Conservation (phyloP, 2,113 vertebrate genomes). For the Clarias magur region DNA sequence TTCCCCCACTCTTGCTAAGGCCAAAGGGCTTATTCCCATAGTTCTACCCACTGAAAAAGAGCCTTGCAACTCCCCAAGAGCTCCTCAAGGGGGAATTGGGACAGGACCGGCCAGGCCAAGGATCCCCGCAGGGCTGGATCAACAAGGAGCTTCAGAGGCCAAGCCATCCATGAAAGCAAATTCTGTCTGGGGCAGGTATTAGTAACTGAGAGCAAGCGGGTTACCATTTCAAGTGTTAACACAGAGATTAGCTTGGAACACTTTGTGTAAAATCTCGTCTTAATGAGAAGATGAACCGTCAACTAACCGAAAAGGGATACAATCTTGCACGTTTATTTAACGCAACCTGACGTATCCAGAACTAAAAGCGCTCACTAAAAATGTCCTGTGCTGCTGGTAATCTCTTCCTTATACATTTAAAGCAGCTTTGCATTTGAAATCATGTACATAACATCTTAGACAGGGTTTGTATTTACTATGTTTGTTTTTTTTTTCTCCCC, state of each 20-base stretch:
- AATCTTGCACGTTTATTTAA: neutral
- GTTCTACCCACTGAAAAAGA: slow-evolving; percentile 14
- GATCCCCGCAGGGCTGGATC: neutral
- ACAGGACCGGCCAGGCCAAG: neutral
- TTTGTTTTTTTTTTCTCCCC: neutral
- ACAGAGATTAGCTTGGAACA: neutral
- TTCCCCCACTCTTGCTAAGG: slow-evolving; percentile 2
- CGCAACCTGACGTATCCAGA: neutral
- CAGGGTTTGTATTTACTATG: neutral
- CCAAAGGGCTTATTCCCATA: slow-evolving; percentile 15
- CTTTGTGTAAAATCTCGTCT: neutral
- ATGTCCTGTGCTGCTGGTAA: neutral
- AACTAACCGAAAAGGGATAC: neutral
- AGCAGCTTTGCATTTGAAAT: neutral
- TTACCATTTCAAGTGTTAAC: neutral
- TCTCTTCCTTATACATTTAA: neutral
- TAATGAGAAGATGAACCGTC: neutral
- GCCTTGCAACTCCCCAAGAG: slow-evolving; percentile 6
- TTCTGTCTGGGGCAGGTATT: neutral
- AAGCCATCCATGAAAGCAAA: neutral
- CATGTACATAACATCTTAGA: neutral
- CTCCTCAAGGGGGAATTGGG: neutral
- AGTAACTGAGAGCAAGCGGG: neutral
- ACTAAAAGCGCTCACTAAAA: neutral
- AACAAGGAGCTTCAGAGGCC: neutral